Percentiles rank a stretch among this genome's conserved stretches.
Conservation (phyloP, 2,888 invertebrate genomes). For the Parthenolecanium corni region DNA sequence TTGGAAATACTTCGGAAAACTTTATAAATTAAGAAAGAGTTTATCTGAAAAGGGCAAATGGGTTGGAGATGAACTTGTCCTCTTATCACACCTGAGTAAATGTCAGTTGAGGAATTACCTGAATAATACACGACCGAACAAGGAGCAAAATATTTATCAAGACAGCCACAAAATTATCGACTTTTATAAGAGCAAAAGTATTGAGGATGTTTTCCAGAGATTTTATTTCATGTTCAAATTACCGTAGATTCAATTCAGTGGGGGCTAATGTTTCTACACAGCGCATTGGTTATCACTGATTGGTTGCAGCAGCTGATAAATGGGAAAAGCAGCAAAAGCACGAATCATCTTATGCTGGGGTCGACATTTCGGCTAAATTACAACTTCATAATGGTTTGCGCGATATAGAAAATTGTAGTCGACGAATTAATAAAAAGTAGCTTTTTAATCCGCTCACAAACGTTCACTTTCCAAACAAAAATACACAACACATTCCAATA, state of each 20-base stretch:
- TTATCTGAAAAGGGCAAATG: too few relatives aligned
- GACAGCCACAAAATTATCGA: too few relatives aligned
- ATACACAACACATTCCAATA: conserved; percentile 7
- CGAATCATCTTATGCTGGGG: conserved; percentile 5
- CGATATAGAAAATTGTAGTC: not conserved
- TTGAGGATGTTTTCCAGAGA: too few relatives aligned
- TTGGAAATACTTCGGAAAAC: too few relatives aligned
- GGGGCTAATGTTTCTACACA: not conserved
- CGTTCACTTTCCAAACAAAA: not conserved
- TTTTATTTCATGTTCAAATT: not conserved
- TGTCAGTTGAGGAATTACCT: not conserved
- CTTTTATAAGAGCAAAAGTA: too few relatives aligned
- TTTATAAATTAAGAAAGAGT: too few relatives aligned
- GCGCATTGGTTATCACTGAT: conserved; percentile 8
- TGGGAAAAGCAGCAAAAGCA: not conserved
- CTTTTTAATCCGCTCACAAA: not conserved
- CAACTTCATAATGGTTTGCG: not conserved
- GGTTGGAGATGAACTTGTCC: not conserved
- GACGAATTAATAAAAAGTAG: not conserved
- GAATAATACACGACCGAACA: not conserved
- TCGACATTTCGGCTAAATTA: not conserved
- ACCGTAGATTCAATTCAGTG: conserved; percentile 4
- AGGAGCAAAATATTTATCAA: too few relatives aligned
- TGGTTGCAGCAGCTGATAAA: conserved; percentile 15
- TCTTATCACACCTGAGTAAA: not conserved